These are phyloP conservation scores for Scelioninae gen. 1 DNA, from an alignment of 2,888 invertebrate species.

Conservation along the genomic window DNA sequence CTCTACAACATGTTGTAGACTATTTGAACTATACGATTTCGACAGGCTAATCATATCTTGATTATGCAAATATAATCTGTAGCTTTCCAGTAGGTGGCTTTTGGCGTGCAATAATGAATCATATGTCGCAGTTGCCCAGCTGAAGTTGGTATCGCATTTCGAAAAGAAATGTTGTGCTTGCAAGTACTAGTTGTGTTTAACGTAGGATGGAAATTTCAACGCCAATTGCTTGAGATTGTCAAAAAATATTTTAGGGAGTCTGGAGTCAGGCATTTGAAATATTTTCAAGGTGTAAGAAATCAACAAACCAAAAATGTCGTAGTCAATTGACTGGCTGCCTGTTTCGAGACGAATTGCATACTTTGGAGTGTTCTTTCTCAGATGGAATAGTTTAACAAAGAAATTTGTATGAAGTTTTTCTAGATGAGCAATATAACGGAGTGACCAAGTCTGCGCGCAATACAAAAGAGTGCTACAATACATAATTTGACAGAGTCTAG, in stretches of 20 bases:
- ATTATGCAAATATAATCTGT: too few species aligned
- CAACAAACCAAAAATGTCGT: too few species aligned
- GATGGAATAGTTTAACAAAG: slow-evolving; percentile 4
- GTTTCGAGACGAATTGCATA: slow-evolving; percentile 19
- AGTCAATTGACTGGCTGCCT: background rate
- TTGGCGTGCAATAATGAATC: too few species aligned
- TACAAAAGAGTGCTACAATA: background rate
- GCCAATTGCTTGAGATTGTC: background rate
- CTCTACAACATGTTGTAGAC: background rate
- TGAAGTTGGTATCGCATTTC: too few species aligned
- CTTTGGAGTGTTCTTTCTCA: slow-evolving; percentile 3
- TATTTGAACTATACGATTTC: background rate
- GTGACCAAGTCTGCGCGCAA: slow-evolving; percentile 8
- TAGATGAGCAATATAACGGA: background rate
- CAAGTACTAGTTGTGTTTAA: too few species aligned
- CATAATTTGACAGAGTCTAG: background rate
- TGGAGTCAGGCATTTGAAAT: background rate
- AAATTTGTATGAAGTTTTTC: slow-evolving; percentile 2
- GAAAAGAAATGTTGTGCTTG: too few species aligned
- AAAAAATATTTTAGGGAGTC: background rate
- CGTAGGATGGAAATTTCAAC: too few species aligned
- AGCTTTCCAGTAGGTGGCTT: too few species aligned
- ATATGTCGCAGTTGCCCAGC: too few species aligned
- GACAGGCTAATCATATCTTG: too few species aligned
- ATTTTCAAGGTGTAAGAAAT: background rate